Conservation (phyloP, 2,797 vertebrate genomes). For the Anguilla anguilla region DNA sequence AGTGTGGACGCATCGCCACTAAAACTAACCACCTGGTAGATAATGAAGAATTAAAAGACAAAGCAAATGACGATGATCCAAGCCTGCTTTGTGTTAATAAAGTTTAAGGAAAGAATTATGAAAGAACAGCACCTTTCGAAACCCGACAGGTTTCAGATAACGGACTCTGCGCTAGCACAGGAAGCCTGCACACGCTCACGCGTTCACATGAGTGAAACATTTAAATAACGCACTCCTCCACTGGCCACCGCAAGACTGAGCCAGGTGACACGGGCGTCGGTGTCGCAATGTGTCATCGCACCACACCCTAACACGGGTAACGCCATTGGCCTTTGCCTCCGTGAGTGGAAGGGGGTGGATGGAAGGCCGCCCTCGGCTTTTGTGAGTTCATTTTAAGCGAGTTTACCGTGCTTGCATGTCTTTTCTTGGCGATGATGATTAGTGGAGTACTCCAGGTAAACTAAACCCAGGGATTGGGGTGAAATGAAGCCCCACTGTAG, state of each 20-base stretch:
- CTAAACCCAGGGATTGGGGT: neutral
- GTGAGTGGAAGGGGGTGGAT: neutral
- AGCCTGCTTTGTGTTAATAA: no score
- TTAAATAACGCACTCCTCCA: neutral
- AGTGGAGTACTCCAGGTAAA: neutral
- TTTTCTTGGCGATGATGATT: neutral
- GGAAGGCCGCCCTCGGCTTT: neutral
- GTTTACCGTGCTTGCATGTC: neutral
- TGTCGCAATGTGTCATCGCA: neutral
- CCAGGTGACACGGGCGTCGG: neutral
- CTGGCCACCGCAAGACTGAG: neutral
- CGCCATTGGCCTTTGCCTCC: neutral
- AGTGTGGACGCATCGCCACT: neutral
- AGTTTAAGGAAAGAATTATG: no score
- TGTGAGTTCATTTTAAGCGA: neutral
- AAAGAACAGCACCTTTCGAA: neutral
- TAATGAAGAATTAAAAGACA: no score
- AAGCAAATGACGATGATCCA: neutral
- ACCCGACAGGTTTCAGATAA: neutral
- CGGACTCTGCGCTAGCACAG: neutral
- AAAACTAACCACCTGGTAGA: neutral
- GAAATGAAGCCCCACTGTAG: neutral
- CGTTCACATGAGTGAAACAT: neutral
- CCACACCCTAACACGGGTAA: neutral
- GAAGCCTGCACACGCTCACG: neutral